Evolutionary conservation across 2,888 invertebrate species (phyloP), one percentile per base, ranked within the genome.

Genomic region (Stramonita haemastoma): DNA sequence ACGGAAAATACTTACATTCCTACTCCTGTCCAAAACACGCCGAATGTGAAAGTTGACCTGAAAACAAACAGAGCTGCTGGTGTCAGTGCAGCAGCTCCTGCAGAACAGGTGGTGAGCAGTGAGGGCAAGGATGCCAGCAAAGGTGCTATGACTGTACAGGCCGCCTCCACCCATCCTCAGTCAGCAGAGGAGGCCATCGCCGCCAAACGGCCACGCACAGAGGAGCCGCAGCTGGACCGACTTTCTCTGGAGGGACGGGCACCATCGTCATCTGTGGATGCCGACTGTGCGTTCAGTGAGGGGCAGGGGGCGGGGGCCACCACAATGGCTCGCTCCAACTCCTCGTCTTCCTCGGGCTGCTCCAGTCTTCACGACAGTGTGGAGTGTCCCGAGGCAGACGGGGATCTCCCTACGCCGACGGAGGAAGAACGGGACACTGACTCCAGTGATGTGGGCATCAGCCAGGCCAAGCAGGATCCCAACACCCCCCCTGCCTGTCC

Each of bases 11-110:
- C 87, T 29, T 93, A 92, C 81, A 92, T 90, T n/a, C 93, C 93
- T n/a, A 93, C 92, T 34, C 92, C 93, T 70, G 93, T 93, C 22
- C 93, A 93, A 85, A 34, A 60, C 46, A 77, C 60, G 46, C 91
- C 92, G n/a, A 89, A 92, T 26, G 73, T 90, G 19, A 91, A 90
- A 79, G 89, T 90, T 89, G 91, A 92, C 90, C 91, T 91, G 90
- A 92, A 91, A 89, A 90, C 90, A 77, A 89, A 86, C 56, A 89
- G 89, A 87, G 90, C n/a, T 29, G 5, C 17, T 8, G 11, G 19
- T 19, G 1, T 22, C 34, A 32, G 34, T 1, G 17, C 73, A 26
- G 73, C 46, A 26, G 13, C n/a, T 34, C 22, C 86, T n/a, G 29
- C 13, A 17, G 32, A 66, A 2, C 0, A 22, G 70, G 29, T 17